Evolutionary conservation across 2,797 vertebrate genomes (phyloP), one percentile per base, ranked within the genome.

Genomic region (Sebastolobus alascanus): DNA sequence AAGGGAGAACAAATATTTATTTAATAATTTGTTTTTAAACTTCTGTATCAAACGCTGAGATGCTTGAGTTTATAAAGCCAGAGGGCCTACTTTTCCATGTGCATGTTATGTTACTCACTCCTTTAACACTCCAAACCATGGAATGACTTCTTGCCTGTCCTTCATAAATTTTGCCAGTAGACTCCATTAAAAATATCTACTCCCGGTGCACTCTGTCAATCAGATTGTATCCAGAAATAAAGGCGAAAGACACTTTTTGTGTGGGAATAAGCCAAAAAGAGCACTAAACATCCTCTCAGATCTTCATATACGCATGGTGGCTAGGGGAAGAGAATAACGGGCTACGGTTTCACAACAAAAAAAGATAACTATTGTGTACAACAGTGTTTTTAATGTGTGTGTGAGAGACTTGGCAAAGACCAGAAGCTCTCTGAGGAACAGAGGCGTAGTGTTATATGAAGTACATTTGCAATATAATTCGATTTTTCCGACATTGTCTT

Each of bases 401-500:
- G 64, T 50, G 71, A 43, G 70, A 77, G 71, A 79, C 46, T 68
- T 68, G 40, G 72, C 75, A 64, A 81, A 85, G 79, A 82, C 73
- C 85, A 84, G 74, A 81, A 27, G 40, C 67, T 69, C 75, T 82
- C 66, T 68, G 69, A 69, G 58, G 43, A 86, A 82, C 61, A 84
- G 85, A 91, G 84, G 84, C 84, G 79, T 90, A 90, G 87, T 89
- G 90, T 92, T 86, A 87, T 18, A 46, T 87, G 86, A 82, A 89
- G 83, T 72, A 86, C 72, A 83, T 88, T 80, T 87, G 73, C 77
- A 73, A 60, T 68, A 80, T 40, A 65, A 68, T 73, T 83, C 52
- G 11, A 86, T 80, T 83, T 86, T 71, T 43, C 40, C 38, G 81
- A 85, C 75, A 79, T 77, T 67, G 70, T 83, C 70, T 61, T 61